A percentile compares a stretch with the other conserved stretches of the same genome.
Evolutionary conservation across 2,888 invertebrate genomes (phyloP).

Genomic region (Drosophila algonquin): DNA sequence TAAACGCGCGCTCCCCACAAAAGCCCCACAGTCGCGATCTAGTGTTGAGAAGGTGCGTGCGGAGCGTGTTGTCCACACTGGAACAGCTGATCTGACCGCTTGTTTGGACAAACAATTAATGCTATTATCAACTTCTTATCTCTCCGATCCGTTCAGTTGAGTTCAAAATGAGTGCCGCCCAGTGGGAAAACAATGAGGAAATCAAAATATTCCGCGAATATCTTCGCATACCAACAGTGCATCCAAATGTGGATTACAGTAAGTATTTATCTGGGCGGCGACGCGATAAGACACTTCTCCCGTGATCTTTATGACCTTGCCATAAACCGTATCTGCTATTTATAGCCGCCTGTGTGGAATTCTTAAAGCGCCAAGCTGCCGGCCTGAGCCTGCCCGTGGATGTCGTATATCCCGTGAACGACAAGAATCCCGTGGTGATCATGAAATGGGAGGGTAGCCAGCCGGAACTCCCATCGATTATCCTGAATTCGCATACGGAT

Average conservation of each 20-base stretch:
- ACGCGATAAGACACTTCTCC: slow-evolving; percentile 29
- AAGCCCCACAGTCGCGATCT: slow-evolving; percentile 48
- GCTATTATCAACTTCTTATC: slow-evolving; percentile 3
- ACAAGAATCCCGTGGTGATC: slow-evolving; percentile 90
- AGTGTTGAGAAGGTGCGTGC: slow-evolving; percentile 60
- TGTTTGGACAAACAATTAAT: slow-evolving; percentile 27
- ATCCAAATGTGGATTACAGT: slow-evolving; percentile 95
- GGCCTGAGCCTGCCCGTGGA: slow-evolving; percentile 87
- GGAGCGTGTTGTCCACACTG: slow-evolving; percentile 7
- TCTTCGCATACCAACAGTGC: slow-evolving; percentile 93
- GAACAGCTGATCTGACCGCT: slow-evolving; percentile 49
- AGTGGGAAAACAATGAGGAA: slow-evolving; percentile 86
- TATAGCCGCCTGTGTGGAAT: slow-evolving; percentile 86
- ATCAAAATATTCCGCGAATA: slow-evolving; percentile 93
- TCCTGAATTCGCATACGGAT: slow-evolving; percentile 97
- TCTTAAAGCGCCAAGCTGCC: slow-evolving; percentile 89
- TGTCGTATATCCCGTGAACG: slow-evolving; percentile 85
- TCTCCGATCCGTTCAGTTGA: slow-evolving; percentile 1
- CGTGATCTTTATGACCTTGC: slow-evolving; percentile 32
- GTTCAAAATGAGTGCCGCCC: slow-evolving; percentile 51
- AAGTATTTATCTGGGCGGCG: slow-evolving; percentile 75
- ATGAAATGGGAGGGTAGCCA: slow-evolving; percentile 91
- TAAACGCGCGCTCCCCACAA: slow-evolving; percentile 41
- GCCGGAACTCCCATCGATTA: slow-evolving; percentile 88
- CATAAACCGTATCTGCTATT: slow-evolving; percentile 46